A percentile compares a stretch with the other conserved stretches of the same genome.
phyloP scores from a whole-genome alignment of 2,888 invertebrate genomes.

The Mesorhabditis sp. region DNA sequence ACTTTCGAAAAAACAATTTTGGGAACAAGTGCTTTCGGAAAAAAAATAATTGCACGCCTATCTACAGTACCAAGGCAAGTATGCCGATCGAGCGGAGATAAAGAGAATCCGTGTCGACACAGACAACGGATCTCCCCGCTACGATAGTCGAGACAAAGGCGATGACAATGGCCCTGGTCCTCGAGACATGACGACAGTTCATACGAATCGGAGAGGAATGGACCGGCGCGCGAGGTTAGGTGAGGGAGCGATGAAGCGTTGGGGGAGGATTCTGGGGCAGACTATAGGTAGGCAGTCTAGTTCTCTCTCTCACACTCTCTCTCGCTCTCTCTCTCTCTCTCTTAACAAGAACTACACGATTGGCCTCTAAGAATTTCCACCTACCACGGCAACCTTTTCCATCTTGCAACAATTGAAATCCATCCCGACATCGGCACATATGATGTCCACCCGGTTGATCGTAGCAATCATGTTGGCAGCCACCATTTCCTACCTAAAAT shows the following conservation, averaged over 20 bases:
- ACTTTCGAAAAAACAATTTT: no score
- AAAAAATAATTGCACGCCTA: neutral
- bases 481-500: slow-evolving; percentile 60
- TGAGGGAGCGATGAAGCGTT: neutral
- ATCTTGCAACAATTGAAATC: slow-evolving; percentile 43
- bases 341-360: neutral
- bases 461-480: slow-evolving; percentile 63
- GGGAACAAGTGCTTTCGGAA: neutral
- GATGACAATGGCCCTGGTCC: slow-evolving; percentile 38
- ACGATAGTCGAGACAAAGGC: slow-evolving; percentile 40
- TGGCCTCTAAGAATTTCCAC: neutral
- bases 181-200: slow-evolving; percentile 33
- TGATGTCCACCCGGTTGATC: slow-evolving; percentile 56
- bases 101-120: slow-evolving; percentile 36
- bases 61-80: slow-evolving; percentile 24
- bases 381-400: slow-evolving; percentile 49
- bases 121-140: slow-evolving; percentile 37
- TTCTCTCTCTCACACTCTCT: neutral
- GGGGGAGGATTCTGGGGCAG: neutral
- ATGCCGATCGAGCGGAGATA: slow-evolving; percentile 26
- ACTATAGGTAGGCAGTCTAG: slow-evolving; percentile 7
- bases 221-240: neutral
- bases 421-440: slow-evolving; percentile 41
- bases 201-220: slow-evolving; percentile 15
- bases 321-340: neutral